Conservation (phyloP, 2,113 vertebrate genomes). For the Artemisiospiza belli region DNA sequence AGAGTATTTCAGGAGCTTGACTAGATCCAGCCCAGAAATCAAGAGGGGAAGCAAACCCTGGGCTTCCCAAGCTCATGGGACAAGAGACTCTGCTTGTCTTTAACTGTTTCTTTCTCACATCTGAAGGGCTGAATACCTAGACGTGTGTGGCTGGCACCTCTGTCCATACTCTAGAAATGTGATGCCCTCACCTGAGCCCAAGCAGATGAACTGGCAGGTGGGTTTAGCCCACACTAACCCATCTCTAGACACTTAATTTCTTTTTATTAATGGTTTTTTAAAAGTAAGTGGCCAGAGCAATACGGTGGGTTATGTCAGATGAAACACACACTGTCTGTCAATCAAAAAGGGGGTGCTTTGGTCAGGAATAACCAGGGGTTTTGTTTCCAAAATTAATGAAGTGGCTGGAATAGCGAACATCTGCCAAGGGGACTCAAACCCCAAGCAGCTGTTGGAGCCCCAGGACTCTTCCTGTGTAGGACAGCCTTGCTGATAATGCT, state of each 20-base stretch:
- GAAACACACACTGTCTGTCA: slow-evolving; percentile 77
- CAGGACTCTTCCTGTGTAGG: slow-evolving; percentile 3
- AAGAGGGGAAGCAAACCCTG: not conserved
- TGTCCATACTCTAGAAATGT: not conserved
- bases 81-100: not conserved
- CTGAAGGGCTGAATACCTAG: not conserved
- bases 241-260: not conserved
- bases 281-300: not conserved
- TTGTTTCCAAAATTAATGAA: slow-evolving; percentile 80
- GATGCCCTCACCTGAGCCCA: not conserved
- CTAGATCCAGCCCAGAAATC: not conserved
- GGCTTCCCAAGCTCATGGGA: accelerated
- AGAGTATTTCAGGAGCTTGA: not conserved
- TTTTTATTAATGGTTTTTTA: not conserved
- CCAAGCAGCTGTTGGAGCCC: slow-evolving; percentile 76
- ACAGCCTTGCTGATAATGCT: not conserved
- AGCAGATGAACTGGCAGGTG: not conserved
- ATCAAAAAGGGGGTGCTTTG: slow-evolving; percentile 63
- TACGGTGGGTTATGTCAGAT: not conserved
- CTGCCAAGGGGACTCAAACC: slow-evolving; percentile 74
- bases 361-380: slow-evolving; percentile 69
- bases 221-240: not conserved
- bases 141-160: not conserved
- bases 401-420: slow-evolving; percentile 76
- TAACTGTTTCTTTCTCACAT: not conserved